phyloP scores from a whole-genome alignment of 2,797 vertebrate species.

The Balearica regulorum region DNA sequence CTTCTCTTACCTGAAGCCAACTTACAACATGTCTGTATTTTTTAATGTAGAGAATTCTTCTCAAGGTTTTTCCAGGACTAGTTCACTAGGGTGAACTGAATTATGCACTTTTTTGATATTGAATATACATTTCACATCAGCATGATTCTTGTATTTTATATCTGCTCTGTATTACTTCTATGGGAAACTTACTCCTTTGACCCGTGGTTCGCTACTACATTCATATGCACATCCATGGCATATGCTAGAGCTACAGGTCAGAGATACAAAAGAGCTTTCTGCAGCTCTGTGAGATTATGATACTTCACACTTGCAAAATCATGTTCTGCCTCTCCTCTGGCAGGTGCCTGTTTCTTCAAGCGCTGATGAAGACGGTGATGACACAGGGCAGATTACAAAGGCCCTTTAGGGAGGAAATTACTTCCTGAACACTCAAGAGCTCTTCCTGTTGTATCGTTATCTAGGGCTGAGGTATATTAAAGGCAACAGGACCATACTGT shows the following conservation, averaged over 20 bases:
- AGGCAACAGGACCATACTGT: background rate
- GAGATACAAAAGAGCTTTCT: background rate
- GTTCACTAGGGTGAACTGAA: fast-evolving
- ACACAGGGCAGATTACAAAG: background rate
- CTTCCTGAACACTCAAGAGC: background rate
- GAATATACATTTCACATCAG: background rate
- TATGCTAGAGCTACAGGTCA: background rate
- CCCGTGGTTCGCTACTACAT: background rate
- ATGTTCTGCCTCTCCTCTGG: background rate
- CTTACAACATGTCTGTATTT: background rate
- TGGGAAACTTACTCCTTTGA: background rate
- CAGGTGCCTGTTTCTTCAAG: background rate
- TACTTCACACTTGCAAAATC: background rate
- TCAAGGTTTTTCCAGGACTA: background rate
- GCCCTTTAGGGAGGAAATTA: background rate
- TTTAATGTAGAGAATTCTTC: background rate
- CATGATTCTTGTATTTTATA: background rate
- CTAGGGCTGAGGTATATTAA: background rate
- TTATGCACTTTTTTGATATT: background rate
- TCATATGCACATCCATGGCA: background rate
- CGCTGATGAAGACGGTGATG: background rate
- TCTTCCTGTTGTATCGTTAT: constrained; percentile 2
- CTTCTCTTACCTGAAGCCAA: background rate
- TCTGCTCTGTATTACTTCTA: background rate
- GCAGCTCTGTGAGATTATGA: background rate